Percentiles rank a stretch among this genome's conserved stretches.
These are phyloP conservation scores for Trachops cirrhosus DNA, from an alignment of 2,797 vertebrate species.

Conservation along the genomic window DNA sequence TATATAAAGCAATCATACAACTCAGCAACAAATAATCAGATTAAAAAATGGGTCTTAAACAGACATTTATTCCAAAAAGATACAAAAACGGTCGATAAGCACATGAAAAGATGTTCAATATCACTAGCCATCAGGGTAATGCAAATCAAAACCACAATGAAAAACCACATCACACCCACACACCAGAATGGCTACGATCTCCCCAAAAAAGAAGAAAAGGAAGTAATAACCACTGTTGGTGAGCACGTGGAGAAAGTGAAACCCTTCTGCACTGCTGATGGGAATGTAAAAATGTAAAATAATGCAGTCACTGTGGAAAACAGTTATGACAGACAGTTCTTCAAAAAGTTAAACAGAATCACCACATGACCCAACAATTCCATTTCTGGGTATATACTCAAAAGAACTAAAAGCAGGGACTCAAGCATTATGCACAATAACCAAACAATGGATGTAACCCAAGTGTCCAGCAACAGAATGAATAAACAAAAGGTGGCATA, in stretches of 20 bases:
- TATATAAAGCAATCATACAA: background rate
- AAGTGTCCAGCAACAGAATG: background rate
- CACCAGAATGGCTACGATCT: background rate
- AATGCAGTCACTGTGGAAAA: background rate
- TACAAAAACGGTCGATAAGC: background rate
- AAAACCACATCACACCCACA: background rate
- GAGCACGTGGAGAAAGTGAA: background rate
- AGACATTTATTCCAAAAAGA: conserved; percentile 4
- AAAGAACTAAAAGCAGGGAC: background rate
- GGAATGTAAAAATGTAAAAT: background rate
- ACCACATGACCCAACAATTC: background rate
- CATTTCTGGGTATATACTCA: background rate
- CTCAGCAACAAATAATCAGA: background rate
- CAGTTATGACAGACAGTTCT: background rate
- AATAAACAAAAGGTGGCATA: background rate
- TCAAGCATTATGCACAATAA: background rate
- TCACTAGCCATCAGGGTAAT: background rate
- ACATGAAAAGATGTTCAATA: background rate
- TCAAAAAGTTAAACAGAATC: background rate
- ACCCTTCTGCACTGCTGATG: background rate
- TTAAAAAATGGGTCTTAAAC: background rate
- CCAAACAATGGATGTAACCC: background rate
- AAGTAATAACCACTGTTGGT: background rate
- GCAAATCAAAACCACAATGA: background rate
- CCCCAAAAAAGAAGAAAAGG: background rate